Conservation (phyloP, 2,113 vertebrate genomes). For the Crotalus tigris region DNA sequence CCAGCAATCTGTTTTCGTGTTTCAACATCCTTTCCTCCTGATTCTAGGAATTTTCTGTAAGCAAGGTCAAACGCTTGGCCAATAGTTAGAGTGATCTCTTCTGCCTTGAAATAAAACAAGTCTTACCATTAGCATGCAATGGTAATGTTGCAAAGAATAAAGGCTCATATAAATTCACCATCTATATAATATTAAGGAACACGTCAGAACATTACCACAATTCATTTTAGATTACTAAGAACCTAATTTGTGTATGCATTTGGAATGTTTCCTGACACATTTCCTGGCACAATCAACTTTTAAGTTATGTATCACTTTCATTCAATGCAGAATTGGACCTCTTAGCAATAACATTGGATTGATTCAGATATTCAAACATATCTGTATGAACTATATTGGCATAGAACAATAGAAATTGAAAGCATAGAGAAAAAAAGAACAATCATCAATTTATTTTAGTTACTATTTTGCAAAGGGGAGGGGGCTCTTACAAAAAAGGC, state of each 20-base stretch:
- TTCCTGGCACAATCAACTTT: background rate
- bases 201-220: background rate
- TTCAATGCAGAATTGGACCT: background rate
- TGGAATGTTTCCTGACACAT: background rate
- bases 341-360: background rate
- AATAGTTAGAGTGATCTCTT: constrained; percentile 97
- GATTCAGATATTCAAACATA: background rate
- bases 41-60: constrained; percentile 98
- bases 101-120: constrained; percentile 77
- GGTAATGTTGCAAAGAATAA: background rate
- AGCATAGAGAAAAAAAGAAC: background rate
- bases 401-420: background rate
- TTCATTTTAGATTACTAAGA: background rate
- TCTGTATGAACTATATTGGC: background rate
- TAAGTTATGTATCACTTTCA: background rate
- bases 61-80: constrained; percentile 98
- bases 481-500: background rate
- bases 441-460: background rate
- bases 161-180: background rate
- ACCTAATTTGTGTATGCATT: background rate
- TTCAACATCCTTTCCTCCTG: constrained; percentile 97
- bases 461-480: background rate
- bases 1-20: constrained; percentile 95
- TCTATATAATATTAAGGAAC: constrained; percentile 4
- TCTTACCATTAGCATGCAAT: constrained; percentile 34